Percentiles rank a stretch among this genome's conserved stretches.
phyloP scores from a whole-genome alignment of 2,113 vertebrate genomes.

The Silurus glanis region DNA sequence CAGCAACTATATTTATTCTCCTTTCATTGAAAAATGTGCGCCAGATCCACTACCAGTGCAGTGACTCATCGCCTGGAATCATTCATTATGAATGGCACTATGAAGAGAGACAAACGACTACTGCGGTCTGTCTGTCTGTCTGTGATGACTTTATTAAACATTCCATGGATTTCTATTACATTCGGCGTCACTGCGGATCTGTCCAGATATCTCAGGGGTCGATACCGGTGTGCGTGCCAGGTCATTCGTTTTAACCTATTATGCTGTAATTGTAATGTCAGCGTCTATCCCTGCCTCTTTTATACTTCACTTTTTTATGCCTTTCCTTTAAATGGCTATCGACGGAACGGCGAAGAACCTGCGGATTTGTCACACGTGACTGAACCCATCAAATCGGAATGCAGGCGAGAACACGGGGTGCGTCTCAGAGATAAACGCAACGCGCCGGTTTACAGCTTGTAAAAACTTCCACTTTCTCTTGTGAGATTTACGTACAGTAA shows the following conservation, averaged over 20 bases:
- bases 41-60: slow-evolving; percentile 16
- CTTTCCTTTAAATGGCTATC: background rate
- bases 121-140: slow-evolving; percentile 2
- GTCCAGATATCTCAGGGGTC: background rate
- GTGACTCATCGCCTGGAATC: slow-evolving; percentile 43
- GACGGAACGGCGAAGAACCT: slow-evolving; percentile 10
- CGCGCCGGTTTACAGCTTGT: slow-evolving; percentile 66
- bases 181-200: background rate
- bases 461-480: slow-evolving; percentile 65
- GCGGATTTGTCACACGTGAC: slow-evolving; percentile 23
- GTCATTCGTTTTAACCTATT: background rate
- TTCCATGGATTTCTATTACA: slow-evolving; percentile 21
- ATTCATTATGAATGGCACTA: slow-evolving; percentile 33
- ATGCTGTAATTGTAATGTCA: background rate
- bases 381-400: slow-evolving; percentile 66
- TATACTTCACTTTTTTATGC: background rate
- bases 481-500: slow-evolving; percentile 71
- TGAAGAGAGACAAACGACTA: slow-evolving; percentile 28
- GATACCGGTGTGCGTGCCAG: background rate
- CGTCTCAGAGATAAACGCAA: slow-evolving; percentile 70
- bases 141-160: slow-evolving; percentile 43
- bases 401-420: slow-evolving; percentile 55
- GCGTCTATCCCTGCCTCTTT: background rate
- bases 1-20: slow-evolving; percentile 43
- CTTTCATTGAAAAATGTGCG: slow-evolving; percentile 34